A percentile compares a stretch with the other conserved stretches of the same genome.
Evolutionary conservation across 2,113 vertebrate genomes (phyloP).

Genomic region (Pao palembangensis): DNA sequence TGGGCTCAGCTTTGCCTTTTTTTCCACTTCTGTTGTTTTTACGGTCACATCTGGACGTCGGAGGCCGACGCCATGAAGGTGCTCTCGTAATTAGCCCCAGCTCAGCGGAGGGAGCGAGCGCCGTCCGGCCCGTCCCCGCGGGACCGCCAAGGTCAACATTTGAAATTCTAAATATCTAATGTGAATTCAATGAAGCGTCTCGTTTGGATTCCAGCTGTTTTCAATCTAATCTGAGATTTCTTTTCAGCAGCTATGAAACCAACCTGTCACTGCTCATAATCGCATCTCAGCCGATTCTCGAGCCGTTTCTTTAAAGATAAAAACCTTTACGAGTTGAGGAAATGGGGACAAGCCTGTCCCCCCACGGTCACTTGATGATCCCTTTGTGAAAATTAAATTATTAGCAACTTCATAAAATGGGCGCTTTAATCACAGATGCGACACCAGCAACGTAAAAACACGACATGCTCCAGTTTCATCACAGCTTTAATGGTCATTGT

Average conservation of each 20-base stretch:
- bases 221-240: background rate
- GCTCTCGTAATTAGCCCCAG: conserved; percentile 54
- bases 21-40: background rate
- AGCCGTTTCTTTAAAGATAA: too few species aligned
- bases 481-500: background rate
- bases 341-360: too few species aligned
- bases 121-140: conserved; percentile 20
- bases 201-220: too few species aligned
- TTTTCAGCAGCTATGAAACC: background rate
- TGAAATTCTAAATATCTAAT: conserved; percentile 13
- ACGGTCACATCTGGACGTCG: conserved; percentile 60
- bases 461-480: background rate
- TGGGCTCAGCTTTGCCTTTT: background rate
- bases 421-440: too few species aligned
- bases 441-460: background rate
- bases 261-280: too few species aligned
- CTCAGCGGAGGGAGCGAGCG: conserved; percentile 29
- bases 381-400: too few species aligned
- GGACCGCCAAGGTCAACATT: conserved; percentile 35
- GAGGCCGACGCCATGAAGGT: conserved; percentile 52
- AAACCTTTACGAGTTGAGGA: too few species aligned
- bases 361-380: too few species aligned
- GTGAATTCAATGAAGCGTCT: too few species aligned
- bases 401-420: too few species aligned
- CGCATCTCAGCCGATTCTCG: too few species aligned